Evolutionary conservation across 1,140 invertebrate species (phyloP), one percentile per base, ranked within the genome.

Genomic region (Solenopsis invicta): DNA sequence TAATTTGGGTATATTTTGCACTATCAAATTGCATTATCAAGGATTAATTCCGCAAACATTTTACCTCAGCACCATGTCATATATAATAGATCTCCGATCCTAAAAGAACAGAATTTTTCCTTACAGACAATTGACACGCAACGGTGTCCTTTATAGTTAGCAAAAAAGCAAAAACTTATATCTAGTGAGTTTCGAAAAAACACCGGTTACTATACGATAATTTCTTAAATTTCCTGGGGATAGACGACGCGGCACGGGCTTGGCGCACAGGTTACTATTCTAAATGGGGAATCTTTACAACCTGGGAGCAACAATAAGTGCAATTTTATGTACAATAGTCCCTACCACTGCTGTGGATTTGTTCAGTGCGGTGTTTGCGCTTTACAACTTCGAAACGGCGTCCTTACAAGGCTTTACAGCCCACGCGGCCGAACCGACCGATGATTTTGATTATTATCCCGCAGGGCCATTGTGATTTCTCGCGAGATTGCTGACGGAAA

Each of bases 321-420:
- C 62, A 77, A 71, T 77, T 90, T 90, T 90, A 90, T 90, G 59
- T 90, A 90, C 89, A 90, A 86, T 84, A 85, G 80, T 84, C 61
- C 50, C 88, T 29, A 69, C 59, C 61, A 75, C 48, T 34, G 12
- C 24, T 77, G 34, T 64, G 72, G 76, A 90, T 87, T 67, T 82
- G 74, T 75, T 87, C 69, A 45, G 64, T 50, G 71, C 61, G 54
- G 67, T 76, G n/a, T 69, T 48, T 41, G 34, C 85, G 48, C n/a
- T 85, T 61, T 72, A 78, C 81, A 80, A 61, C n/a, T 78, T 71
- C 29, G 52, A 81, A 81, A 86, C 13, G 41, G 74, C 54, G 61
- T 74, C 75, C 59, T 61, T 76, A 87, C 52, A 67, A 71, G 85
- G 61, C 29, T 86, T 88, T 76, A 85, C 41, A 90, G 37, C 37